Evolutionary conservation across 2,888 invertebrate genomes (phyloP), one percentile per base, ranked within the genome.

Genomic region (Drosophila cognata): DNA sequence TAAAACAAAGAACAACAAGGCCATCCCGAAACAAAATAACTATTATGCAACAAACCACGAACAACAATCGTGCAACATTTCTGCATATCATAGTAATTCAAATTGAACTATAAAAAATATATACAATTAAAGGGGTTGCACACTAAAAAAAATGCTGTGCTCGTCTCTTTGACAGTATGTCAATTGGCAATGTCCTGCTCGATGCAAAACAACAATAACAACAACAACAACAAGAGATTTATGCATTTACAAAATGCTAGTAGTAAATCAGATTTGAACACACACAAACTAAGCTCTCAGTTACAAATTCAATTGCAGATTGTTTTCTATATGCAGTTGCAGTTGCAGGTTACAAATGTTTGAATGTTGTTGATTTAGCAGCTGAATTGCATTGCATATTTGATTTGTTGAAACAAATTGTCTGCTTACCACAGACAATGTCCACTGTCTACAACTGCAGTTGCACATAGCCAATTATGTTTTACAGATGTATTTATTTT

Each of bases 301-400:
- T 75, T 71, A 70, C 70, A 86, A 86, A 81, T 81, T 81, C 81
- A 84, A 86, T 83, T 78, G 70, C 68, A 81, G 62, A 75, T 76
- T 86, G 86, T 83, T 86, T 83, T 80, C 70, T 80, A 71, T 72
- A 53, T 52, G 58, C 70, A 65, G 79, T 73, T 80, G 67, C 71
- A 60, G 55, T 73, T 80, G 67, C 71, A 60, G 55, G 35, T 56
- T 74, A 33, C 48, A 60, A 51, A 35, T 52, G 43, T 63, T 60
- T 61, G 16, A 46, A 73, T 71, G 73, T 84, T 88, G 88, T 84
- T 82, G 78, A 77, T 85, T 77, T 78, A 74, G 76, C 76, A 76
- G 76, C 61, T 75, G 79, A 77, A 88, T 83, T 83, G n/a, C 83
- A 81, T 85, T 83, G 84, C 77, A 88, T 83, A 76, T 86, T 83